Base-by-base conservation (phyloP, 2,888 invertebrate species). In the Heteromyza rotundicornis region DNA sequence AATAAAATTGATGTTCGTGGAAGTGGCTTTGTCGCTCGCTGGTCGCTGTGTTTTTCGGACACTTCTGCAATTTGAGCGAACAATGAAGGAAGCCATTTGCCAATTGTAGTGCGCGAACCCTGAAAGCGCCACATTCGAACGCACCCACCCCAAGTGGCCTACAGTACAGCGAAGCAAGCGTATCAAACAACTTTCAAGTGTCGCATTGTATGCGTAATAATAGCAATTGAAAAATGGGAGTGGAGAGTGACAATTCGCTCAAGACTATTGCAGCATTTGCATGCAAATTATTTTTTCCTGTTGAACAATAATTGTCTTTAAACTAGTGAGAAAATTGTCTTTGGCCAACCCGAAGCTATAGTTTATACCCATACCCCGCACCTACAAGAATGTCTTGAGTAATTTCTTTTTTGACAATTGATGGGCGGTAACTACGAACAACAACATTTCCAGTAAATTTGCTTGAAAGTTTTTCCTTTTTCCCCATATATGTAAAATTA, bases 161-260 rank as follows among this genome's bases (percentile, higher is more conserved):
- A 19, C 17, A 47, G 20, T 14, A 20, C 47, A 17, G 47, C 19
- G 20, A 20, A 19, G 47, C 47, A 47, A 17, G 2, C 19, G 17
- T 47, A 19, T 47, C 47, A 7, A 17, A 47, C 20, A 14, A 40
- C 40, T 40, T 40, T 40, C 40, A 40, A 40, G 40, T n/a, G 40
- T 10, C 40, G 40, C 10, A n/a, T 40, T 10, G 40, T 40, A 40
- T 40, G 40, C 40, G 40, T 40, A 40, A 40, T 40, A n/a, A n/a
- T 40, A 17, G 64, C 70, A 70, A 68, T 73, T 67, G 67, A 59
- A 63, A 67, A 65, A 59, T 67, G 68, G 66, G 70, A 65, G 67
- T 65, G 72, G 60, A 65, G 54, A n/a, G n/a, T 40, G 40, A 10
- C n/a, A 40, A 40, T 40, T 40, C 40, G 40, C 40, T n/a, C 5